phyloP scores from a whole-genome alignment of 2,888 invertebrate species.

The Rotaria sp. region DNA sequence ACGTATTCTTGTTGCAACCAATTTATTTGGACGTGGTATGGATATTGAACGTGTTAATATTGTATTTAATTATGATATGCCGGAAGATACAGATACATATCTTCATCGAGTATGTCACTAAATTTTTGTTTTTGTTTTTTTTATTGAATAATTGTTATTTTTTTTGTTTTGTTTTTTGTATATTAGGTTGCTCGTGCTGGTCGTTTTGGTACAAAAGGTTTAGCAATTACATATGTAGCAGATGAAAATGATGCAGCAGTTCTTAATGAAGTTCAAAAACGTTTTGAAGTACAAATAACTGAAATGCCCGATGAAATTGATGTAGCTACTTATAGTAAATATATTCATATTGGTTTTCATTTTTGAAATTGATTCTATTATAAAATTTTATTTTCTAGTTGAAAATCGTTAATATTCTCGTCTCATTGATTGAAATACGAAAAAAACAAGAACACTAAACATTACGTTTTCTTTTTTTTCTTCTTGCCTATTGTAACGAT shows the following conservation, averaged over 20 bases:
- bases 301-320: constrained; percentile 98
- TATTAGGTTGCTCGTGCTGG: constrained; percentile 83
- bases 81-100: constrained; percentile 97
- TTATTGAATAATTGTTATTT: no score
- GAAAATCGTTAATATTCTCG: constrained; percentile 8
- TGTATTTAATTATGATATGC: constrained; percentile 99
- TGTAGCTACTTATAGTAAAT: constrained; percentile 75
- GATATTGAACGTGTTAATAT: constrained; percentile 99
- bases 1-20: constrained; percentile 93
- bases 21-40: constrained; percentile 97
- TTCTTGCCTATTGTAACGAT: neutral
- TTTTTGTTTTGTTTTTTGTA: no score
- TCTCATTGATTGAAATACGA: neutral
- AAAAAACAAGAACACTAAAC: neutral
- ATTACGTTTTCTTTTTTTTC: neutral
- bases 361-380: neutral
- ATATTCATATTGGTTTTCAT: neutral
- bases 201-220: constrained; percentile 91
- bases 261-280: constrained; percentile 92
- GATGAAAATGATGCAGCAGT: constrained; percentile 95
- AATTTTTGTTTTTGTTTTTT: no score
- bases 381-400: neutral
- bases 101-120: constrained; percentile 67
- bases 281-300: constrained; percentile 96
- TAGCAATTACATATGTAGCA: constrained; percentile 95